These are phyloP conservation scores for Suillia variegata DNA, from an alignment of 2,888 invertebrate genomes.

Conservation along the genomic window DNA sequence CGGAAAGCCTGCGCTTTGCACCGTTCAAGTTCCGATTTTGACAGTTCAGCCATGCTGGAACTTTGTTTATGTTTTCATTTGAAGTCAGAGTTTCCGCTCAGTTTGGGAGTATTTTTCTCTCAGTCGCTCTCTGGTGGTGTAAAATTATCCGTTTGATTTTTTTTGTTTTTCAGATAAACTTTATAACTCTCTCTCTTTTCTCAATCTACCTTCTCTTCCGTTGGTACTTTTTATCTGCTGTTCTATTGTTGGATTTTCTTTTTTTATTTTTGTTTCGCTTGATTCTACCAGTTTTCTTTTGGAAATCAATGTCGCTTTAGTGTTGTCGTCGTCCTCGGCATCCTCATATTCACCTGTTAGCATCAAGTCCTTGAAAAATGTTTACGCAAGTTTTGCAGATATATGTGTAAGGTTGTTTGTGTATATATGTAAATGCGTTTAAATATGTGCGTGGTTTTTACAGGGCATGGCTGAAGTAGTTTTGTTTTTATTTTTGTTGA, in stretches of 20 bases:
- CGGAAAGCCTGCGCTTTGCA: slow-evolving; percentile 24
- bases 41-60: neutral
- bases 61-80: neutral
- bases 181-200: neutral
- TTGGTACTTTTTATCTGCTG: neutral
- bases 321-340: slow-evolving; percentile 9
- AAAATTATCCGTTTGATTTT: neutral
- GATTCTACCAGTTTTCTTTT: slow-evolving; percentile 9
- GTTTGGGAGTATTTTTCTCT: neutral
- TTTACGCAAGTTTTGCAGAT: slow-evolving; percentile 32
- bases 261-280: slow-evolving; percentile 8
- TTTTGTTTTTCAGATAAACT: neutral
- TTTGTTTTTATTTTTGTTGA: too few relatives aligned
- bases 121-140: neutral
- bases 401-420: too few relatives aligned
- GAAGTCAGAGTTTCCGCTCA: neutral
- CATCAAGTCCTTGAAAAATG: slow-evolving; percentile 53
- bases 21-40: neutral
- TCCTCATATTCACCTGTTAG: slow-evolving; percentile 45
- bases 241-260: neutral
- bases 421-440: too few relatives aligned
- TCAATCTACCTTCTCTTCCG: neutral
- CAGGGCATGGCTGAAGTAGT: too few relatives aligned
- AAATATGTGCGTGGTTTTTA: too few relatives aligned
- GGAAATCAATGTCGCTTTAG: slow-evolving; percentile 25